Conservation (phyloP, 2,888 invertebrate genomes). For the Eupithecia centaureata region DNA sequence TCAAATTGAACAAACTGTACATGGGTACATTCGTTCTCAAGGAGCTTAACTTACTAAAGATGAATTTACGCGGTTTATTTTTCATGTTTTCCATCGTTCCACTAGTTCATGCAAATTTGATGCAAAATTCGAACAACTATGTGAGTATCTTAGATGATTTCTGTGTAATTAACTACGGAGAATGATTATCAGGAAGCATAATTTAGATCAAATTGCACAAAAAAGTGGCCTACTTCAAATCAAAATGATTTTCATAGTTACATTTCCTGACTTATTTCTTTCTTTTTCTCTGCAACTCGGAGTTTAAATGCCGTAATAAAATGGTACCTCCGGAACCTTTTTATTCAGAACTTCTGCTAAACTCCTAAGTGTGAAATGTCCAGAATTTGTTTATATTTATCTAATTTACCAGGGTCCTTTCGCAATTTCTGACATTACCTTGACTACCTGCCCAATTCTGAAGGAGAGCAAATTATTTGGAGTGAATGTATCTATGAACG, state of each 20-base stretch:
- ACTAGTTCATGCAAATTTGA: slow-evolving; percentile 23
- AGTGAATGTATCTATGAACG: not conserved
- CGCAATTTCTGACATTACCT: not conserved
- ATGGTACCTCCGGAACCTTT: too few relatives aligned
- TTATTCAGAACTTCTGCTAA: too few relatives aligned
- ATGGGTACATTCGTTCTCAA: not conserved
- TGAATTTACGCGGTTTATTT: slow-evolving; percentile 3
- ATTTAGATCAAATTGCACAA: too few relatives aligned
- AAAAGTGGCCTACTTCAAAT: too few relatives aligned
- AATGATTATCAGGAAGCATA: too few relatives aligned
- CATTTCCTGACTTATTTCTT: too few relatives aligned
- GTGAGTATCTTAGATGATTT: slow-evolving; percentile 29
- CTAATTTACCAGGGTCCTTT: not conserved
- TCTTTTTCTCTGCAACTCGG: too few relatives aligned
- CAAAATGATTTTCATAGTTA: too few relatives aligned
- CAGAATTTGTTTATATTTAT: not conserved
- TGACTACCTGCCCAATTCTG: not conserved
- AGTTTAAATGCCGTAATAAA: too few relatives aligned
- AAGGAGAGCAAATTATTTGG: not conserved
- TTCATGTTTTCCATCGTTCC: slow-evolving; percentile 13
- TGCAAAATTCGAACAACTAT: slow-evolving; percentile 36
- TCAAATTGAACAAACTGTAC: not conserved
- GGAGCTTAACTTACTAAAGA: not conserved
- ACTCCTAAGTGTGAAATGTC: slow-evolving; percentile 9
- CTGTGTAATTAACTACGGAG: slow-evolving; percentile 1